Percentiles rank a stretch among this genome's conserved stretches.
Conservation (phyloP, 1,140 invertebrate species). For the Philaenus spumarius region DNA sequence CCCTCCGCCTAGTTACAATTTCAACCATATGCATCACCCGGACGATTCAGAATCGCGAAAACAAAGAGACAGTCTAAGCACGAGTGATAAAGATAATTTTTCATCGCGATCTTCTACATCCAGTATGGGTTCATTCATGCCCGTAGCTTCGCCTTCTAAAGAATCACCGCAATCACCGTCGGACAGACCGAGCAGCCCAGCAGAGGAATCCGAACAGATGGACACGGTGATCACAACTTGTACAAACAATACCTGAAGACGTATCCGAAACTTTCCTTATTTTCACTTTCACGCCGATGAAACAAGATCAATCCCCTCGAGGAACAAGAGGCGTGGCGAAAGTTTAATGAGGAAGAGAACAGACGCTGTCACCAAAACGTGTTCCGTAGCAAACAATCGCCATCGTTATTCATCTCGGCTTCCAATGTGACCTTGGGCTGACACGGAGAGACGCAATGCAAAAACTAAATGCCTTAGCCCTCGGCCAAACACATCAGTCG, state of each 20-base stretch:
- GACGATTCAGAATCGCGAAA: conserved; percentile 16
- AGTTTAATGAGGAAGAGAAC: no score
- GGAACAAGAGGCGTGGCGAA: not conserved
- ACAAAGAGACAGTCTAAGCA: conserved; percentile 17
- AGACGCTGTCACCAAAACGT: no score
- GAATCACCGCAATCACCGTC: not conserved
- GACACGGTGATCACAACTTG: not conserved
- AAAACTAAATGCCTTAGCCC: no score
- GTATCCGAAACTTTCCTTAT: not conserved
- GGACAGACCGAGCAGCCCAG: conserved; percentile 2
- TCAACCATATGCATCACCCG: conserved; percentile 10
- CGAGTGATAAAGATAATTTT: conserved; percentile 26
- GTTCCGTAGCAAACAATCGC: no score
- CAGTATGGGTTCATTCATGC: conserved; percentile 23
- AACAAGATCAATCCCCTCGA: not conserved
- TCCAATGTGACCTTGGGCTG: not conserved
- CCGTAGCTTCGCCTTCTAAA: conserved; percentile 10
- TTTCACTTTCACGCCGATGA: not conserved
- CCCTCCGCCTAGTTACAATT: conserved; percentile 7
- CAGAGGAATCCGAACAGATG: conserved; percentile 3
- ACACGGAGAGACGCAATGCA: not conserved
- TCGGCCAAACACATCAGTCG: no score
- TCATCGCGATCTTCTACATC: conserved; percentile 29
- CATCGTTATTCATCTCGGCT: not conserved
- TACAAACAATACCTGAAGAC: conserved; percentile 8